Percentiles rank a stretch among this genome's conserved stretches.
Evolutionary conservation across 2,888 invertebrate genomes (phyloP).

Genomic region (Arenicola marina): DNA sequence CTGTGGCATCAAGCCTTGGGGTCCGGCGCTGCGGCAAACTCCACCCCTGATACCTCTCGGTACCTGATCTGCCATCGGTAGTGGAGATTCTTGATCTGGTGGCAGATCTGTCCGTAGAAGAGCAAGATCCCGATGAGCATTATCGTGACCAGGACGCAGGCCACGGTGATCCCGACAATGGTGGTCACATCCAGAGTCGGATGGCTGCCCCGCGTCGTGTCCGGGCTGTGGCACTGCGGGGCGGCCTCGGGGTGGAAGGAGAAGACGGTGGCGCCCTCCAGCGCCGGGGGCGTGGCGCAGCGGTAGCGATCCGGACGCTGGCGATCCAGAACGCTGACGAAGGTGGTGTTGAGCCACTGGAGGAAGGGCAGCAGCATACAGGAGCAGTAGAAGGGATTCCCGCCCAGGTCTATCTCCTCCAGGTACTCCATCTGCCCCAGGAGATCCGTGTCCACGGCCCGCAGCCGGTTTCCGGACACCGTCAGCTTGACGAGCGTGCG

Average conservation of each 20-base stretch:
- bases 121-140: background rate
- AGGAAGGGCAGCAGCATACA: constrained; percentile 30
- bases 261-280: constrained; percentile 20
- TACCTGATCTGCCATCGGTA: constrained; percentile 37
- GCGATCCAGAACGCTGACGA: constrained; percentile 20
- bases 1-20: too few species aligned
- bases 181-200: background rate
- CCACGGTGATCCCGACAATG: background rate
- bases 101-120: constrained; percentile 29
- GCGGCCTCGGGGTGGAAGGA: constrained; percentile 6
- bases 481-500: constrained; percentile 29
- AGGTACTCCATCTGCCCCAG: constrained; percentile 28
- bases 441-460: constrained; percentile 20
- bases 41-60: constrained; percentile 36
- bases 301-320: constrained; percentile 19
- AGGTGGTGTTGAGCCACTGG: constrained; percentile 34
- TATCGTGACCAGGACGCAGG: background rate
- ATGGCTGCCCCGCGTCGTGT: background rate
- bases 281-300: constrained; percentile 23
- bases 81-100: constrained; percentile 29
- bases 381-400: constrained; percentile 33
- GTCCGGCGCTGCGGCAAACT: too few species aligned
- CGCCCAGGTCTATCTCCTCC: constrained; percentile 31
- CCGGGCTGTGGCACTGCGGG: constrained; percentile 6
- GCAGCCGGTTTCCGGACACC: constrained; percentile 27